phyloP scores from a whole-genome alignment of 2,797 vertebrate genomes.

The Delichon dasypus region DNA sequence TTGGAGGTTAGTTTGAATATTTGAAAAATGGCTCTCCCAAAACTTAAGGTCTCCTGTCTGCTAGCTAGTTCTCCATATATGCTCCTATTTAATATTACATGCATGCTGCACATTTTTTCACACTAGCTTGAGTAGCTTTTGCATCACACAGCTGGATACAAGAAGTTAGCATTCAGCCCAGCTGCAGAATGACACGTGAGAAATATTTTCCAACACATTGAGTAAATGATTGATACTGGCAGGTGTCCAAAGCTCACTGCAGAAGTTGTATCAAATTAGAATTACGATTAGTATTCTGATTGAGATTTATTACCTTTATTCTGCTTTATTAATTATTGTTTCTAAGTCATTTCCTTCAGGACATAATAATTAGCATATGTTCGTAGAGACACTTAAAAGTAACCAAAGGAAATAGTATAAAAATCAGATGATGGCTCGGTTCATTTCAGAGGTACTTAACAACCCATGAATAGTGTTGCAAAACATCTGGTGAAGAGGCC shows the following conservation, averaged over 20 bases:
- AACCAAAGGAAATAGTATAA: constrained; percentile 58
- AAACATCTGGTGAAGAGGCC: constrained; percentile 61
- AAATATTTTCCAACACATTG: constrained; percentile 59
- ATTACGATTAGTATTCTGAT: constrained; percentile 70
- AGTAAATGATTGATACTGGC: constrained; percentile 68
- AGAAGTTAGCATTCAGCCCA: constrained; percentile 46
- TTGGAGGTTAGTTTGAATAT: neutral
- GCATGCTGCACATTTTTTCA: neutral
- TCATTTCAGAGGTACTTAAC: constrained; percentile 64
- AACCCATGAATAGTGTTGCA: constrained; percentile 64
- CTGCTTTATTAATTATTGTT: constrained; percentile 76
- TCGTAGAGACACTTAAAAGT: constrained; percentile 33
- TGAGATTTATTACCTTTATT: constrained; percentile 77
- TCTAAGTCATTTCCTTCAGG: constrained; percentile 61
- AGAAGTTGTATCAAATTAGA: constrained; percentile 71
- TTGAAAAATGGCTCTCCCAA: neutral
- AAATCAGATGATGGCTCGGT: constrained; percentile 39
- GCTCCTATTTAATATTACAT: neutral
- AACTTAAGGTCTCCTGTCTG: neutral
- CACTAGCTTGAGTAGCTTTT: neutral
- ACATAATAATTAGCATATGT: constrained; percentile 65
- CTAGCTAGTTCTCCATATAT: neutral
- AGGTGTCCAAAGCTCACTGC: constrained; percentile 59
- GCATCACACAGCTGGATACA: constrained; percentile 50
- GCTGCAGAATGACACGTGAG: constrained; percentile 29